A percentile compares a stretch with the other conserved stretches of the same genome.
These are phyloP conservation scores for Eidolon dupreanum DNA, from an alignment of 2,797 vertebrate genomes.

Conservation along the genomic window DNA sequence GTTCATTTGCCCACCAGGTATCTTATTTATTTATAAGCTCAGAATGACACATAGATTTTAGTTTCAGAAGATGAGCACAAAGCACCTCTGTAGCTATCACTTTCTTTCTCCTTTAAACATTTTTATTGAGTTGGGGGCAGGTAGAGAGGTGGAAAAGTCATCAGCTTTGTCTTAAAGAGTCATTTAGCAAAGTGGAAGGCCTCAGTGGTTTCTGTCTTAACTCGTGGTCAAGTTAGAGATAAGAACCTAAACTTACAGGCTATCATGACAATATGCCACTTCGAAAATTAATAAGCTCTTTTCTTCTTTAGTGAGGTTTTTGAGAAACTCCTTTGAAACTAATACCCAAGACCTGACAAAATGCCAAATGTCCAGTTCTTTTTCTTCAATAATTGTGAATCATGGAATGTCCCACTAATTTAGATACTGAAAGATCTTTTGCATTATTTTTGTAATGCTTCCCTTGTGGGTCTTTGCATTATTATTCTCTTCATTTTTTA, in stretches of 20 bases:
- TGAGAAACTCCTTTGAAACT: conserved; percentile 1
- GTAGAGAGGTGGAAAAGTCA: not conserved
- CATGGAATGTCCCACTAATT: not conserved
- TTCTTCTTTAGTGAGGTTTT: conserved; percentile 12
- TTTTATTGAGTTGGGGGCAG: not conserved
- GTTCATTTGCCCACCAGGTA: not conserved
- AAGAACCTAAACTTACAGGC: not conserved
- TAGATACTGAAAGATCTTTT: not conserved
- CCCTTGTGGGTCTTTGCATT: not conserved
- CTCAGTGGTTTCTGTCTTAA: not conserved
- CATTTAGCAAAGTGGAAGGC: not conserved
- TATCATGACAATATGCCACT: not conserved
- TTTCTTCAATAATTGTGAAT: not conserved
- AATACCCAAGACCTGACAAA: not conserved
- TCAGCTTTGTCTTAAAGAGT: not conserved
- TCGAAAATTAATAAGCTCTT: conserved; percentile 20
- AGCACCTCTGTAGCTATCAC: not conserved
- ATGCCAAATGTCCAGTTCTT: conserved; percentile 35
- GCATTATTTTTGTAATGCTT: not conserved
- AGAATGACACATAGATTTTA: not conserved
- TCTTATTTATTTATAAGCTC: conserved; percentile 58
- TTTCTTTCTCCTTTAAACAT: not conserved
- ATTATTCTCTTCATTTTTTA: not conserved
- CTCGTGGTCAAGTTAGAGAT: not conserved
- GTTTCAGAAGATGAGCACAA: conserved; percentile 6